Base-by-base conservation (phyloP, 2,113 vertebrate species). In the Recurvirostra avosetta region DNA sequence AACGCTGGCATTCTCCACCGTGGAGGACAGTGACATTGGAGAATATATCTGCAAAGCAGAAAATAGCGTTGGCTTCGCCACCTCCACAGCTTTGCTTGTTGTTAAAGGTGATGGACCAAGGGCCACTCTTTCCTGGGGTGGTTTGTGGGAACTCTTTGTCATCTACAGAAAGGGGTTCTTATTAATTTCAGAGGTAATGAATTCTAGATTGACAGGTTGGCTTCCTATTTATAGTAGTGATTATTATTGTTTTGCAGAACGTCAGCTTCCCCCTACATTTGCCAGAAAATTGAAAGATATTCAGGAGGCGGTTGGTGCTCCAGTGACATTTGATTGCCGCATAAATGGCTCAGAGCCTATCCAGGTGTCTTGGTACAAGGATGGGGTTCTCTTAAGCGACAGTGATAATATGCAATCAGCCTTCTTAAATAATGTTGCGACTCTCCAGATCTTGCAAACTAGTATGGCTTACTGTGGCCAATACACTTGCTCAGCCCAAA, bases 11-110 rank as follows among this genome's bases (percentile, higher is more conserved):
- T 99, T 99, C 96, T 99, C 98, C 90, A 98, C 98, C 32, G 98
- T 99, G 91, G 97, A 98, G 52, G 98, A 99, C 6, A 97, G 98
- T 14, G 99, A 99, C 32, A 97, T 99, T 21, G 99, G 99, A 56
- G 99, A 99, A 97, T 99, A 99, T 55, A 97, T 98, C 12, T 99
- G 99, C 98, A 99, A 99, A 97, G 99, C 99, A 13, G 99, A 99
- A 98, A 99, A 99, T 92, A 98, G 89, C 1, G 99, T 99, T 29
- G 99, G 99, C 43, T 98, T 98, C 1, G 97, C 99, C 20, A 98
- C 99, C 76, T 98, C 99, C 90, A 99, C 97, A 41, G 98, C 99
- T 90, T 97, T 97, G 71, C 98, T 99, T 80, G 98, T 97, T 65
- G 98, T 99, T 78, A 98, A 98, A 98, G 99, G 99, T 99, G 98